Base-by-base conservation (phyloP, 2,113 vertebrate species). In the Stegastes partitus region DNA sequence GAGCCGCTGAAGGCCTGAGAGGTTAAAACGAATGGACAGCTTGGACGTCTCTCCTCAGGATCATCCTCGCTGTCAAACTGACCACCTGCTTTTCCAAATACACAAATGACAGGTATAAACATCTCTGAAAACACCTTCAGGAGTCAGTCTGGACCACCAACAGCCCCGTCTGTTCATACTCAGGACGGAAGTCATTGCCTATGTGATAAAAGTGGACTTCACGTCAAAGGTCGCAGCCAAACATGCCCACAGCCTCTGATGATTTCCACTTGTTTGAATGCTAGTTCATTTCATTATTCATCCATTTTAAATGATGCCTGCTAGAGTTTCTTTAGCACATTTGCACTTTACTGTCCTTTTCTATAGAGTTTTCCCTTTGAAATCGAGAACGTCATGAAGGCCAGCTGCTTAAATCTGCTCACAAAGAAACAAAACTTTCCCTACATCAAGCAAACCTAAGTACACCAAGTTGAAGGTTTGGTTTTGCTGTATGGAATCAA, bases 61-160 rank as follows among this genome's bases (percentile, higher is more conserved):
- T 75, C 53, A 37, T 79, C 28, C 55, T 54, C 64, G 10, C 14
- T 65, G 66, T 90, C 71, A 74, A 82, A 77, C 68, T 69, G 74
- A 73, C 80, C 77, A 83, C 82, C 84, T 83, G 79, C 77, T 42
- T 42, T 71, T 65, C 50, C 58, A 73, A 69, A 76, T 78, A 81
- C 75, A 73, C 71, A 68, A 49, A 76, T 66, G 73, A 84, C 79
- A 77, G 61, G 65, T 49, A 65, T 70, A 79, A 84, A 87, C 71
- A 79, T 67, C 25, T 8, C 37, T 18, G 1, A 54, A 49, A 66
- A 79, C 62, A 82, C 59, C 68, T 79, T 44, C 34, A 64, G 70
- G 53, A 68, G n/a, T 11, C 25, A 28, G 64, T 34, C 75, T 49
- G 2, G 15, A 72, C 47, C 56, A 50, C 22, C 23, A 49, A 23